A percentile compares a stretch with the other conserved stretches of the same genome.
Evolutionary conservation across 92 coral and sea anemone genomes (phyloP).

Genomic region (Parazoanthus atlanticus): DNA sequence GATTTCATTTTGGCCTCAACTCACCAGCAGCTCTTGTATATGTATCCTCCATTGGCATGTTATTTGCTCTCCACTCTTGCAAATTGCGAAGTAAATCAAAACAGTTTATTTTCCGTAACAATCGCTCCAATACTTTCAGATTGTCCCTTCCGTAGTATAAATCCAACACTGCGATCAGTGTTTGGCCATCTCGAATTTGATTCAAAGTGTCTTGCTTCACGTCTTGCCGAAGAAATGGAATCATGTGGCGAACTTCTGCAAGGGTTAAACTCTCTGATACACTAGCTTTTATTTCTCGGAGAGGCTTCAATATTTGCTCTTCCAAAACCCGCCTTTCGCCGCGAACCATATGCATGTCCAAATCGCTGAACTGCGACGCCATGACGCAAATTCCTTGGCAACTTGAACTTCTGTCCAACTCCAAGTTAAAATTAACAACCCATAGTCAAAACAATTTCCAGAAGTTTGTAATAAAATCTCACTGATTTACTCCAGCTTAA

Average conservation of each 20-base stretch:
- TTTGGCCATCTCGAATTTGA: constrained; percentile 69
- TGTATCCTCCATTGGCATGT: constrained; percentile 50
- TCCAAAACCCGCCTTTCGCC: constrained; percentile 69
- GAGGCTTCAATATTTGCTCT: constrained; percentile 67
- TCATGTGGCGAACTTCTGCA: constrained; percentile 62
- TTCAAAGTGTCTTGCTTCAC: constrained; percentile 61
- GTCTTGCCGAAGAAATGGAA: constrained; percentile 57
- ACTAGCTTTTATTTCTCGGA: constrained; percentile 66
- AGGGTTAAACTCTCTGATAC: constrained; percentile 61
- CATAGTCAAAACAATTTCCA: background rate
- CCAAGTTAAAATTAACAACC: background rate
- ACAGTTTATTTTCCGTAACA: constrained; percentile 64
- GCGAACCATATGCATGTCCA: constrained; percentile 48
- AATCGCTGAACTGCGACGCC: constrained; percentile 41
- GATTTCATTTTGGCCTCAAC: constrained; percentile 28
- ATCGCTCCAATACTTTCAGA: constrained; percentile 69
- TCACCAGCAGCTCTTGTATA: constrained; percentile 59
- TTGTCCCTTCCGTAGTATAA: constrained; percentile 75
- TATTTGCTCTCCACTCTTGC: constrained; percentile 65
- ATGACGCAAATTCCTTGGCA: constrained; percentile 9
- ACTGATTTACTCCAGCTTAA: background rate
- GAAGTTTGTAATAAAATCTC: too few species aligned
- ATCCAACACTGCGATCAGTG: constrained; percentile 65
- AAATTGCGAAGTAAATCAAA: constrained; percentile 61
- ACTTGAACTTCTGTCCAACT: background rate